Percentiles rank a stretch among this genome's conserved stretches.
These are phyloP conservation scores for Haliclona indistincta DNA, from an alignment of 37 sponge, comb jelly and placozoan species.

Conservation along the genomic window DNA sequence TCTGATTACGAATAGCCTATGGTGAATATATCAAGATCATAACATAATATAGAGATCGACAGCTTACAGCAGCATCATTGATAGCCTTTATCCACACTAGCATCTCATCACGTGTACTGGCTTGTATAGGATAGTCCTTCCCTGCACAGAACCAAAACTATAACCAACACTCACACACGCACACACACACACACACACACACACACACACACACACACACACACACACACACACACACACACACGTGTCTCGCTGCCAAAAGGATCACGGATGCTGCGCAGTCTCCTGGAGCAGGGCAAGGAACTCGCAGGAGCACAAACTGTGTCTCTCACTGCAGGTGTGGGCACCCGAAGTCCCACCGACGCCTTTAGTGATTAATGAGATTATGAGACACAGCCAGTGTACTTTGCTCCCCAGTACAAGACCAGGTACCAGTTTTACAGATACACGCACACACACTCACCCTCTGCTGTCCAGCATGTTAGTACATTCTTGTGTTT, in stretches of 20 bases:
- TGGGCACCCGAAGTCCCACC: too few species aligned
- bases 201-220: neutral
- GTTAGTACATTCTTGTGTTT: conserved; percentile 77
- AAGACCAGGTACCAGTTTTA: too few species aligned
- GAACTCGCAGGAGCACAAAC: too few species aligned
- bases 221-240: too few species aligned
- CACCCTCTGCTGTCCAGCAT: conserved; percentile 72
- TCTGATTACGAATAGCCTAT: conserved; percentile 26
- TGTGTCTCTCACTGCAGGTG: too few species aligned
- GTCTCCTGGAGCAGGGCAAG: too few species aligned
- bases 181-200: neutral
- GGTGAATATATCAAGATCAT: too few species aligned
- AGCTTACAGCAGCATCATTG: conserved; percentile 45
- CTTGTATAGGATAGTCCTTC: conserved; percentile 74
- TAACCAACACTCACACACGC: neutral
- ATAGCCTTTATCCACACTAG: conserved; percentile 64
- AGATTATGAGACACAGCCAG: neutral
- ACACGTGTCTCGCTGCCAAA: too few species aligned
- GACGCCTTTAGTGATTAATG: too few species aligned
- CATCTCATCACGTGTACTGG: conserved; percentile 75
- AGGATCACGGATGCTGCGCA: too few species aligned
- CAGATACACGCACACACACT: neutral
- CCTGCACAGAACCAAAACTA: conserved; percentile 11
- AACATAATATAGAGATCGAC: too few species aligned
- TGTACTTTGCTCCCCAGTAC: too few species aligned